These are phyloP conservation scores for Uropsilus gracilis DNA, from an alignment of 2,113 vertebrate species.

Conservation along the genomic window DNA sequence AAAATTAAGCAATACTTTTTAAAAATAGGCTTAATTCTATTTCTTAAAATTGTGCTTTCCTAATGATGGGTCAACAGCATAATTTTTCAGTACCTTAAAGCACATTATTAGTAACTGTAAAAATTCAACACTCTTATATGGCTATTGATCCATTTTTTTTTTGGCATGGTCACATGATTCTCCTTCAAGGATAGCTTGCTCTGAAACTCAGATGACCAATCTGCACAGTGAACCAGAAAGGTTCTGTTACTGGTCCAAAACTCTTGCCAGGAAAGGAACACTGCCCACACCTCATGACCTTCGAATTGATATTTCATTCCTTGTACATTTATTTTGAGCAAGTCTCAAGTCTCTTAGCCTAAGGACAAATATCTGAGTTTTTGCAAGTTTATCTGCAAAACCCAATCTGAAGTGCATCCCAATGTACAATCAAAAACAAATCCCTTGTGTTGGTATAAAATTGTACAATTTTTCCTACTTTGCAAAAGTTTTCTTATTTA, in stretches of 20 bases:
- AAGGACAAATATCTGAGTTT: neutral
- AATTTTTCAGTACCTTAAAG: slow-evolving; percentile 7
- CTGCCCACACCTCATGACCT: neutral
- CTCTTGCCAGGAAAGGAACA: neutral
- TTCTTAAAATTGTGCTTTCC: slow-evolving; percentile 16
- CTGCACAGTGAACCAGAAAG: neutral
- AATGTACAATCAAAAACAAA: neutral
- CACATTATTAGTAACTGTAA: slow-evolving; percentile 1
- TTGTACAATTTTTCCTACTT: neutral
- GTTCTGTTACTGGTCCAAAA: neutral
- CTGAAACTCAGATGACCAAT: neutral
- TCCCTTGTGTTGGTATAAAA: neutral
- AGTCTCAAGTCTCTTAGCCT: neutral
- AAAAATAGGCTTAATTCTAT: neutral
- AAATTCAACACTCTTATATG: slow-evolving; percentile 27
- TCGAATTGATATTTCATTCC: neutral
- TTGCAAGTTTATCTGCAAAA: neutral
- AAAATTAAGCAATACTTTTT: slow-evolving; percentile 9
- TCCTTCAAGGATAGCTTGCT: neutral
- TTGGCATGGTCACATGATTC: neutral
- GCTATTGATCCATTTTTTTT: slow-evolving; percentile 29
- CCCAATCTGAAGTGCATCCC: neutral
- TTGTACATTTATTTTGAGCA: neutral
- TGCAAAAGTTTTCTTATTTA: neutral
- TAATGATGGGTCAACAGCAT: neutral